Base-by-base conservation (phyloP, 2,888 invertebrate genomes). In the Torymus texanus region DNA sequence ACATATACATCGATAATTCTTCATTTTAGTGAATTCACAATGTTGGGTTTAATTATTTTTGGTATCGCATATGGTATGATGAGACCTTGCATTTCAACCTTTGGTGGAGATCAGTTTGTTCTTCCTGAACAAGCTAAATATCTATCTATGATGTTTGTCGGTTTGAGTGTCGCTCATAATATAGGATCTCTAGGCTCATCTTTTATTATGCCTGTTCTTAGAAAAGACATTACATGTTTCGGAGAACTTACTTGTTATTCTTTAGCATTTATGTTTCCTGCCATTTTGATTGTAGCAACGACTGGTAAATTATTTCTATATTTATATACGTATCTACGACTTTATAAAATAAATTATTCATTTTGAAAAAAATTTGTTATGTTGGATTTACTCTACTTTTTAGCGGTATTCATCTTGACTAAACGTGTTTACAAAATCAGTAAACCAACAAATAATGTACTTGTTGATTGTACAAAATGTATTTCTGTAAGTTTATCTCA, bases 101-200 rank as follows among this genome's bases (percentile, higher is more conserved):
- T 98, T 89, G 98, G 98, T 0, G 98, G 98, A 0, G 98, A 98
- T 89, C 98, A 98, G 91, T 97, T 98, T 90, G 91, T 93, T 65
- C 84, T 96, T 65, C 96, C 96, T 0, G 94, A 95, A 82, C 96
- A 98, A 91, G 94, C 94, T 84, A 91, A 91, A 84, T 94, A 96
- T 87, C 91, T 98, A 80, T 94, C 94, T 16, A 94, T 93, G 79
- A 98, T 97, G 91, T 98, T 98, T 91, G 98, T 98, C 0, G 91
- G 98, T 0, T 98, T 98, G 90, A 98, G 98, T 91, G 97, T 98
- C 87, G 92, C 97, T 62, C 98, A 98, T 87, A 98, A 98, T 90
- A 94, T 94, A 0, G 98, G 98, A 8, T 97, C 97, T 83, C 92
- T 97, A 75, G 92, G 98, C 73, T 97, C 97, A 0, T 97, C 96